Evolutionary conservation across 1,140 invertebrate species (phyloP).

Genomic region (Drosophila virilis): DNA sequence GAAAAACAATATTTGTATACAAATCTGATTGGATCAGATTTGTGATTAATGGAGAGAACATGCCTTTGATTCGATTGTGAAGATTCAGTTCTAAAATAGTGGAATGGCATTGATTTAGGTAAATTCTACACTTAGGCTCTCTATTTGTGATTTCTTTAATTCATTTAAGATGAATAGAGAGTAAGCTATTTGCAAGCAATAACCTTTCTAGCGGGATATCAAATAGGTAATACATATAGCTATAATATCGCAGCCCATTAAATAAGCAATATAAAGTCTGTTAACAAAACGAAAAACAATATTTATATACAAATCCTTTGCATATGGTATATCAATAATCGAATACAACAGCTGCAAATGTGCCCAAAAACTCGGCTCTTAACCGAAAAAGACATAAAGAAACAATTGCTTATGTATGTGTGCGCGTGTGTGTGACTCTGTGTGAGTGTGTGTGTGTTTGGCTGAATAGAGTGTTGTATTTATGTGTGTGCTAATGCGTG

Average conservation of each 20-base stretch:
- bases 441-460: slow-evolving; percentile 19
- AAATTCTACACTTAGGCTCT: no score
- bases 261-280: background rate
- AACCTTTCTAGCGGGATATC: no score
- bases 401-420: slow-evolving; percentile 37
- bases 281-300: slow-evolving; percentile 15
- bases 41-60: no score
- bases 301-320: slow-evolving; percentile 9
- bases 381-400: slow-evolving; percentile 30
- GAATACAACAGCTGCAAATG: slow-evolving; percentile 46
- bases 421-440: slow-evolving; percentile 29
- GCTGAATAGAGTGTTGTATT: slow-evolving; percentile 36
- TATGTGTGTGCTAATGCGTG: slow-evolving; percentile 53
- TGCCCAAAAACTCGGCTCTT: background rate
- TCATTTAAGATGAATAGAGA: no score
- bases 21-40: no score
- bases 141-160: no score
- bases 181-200: no score
- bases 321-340: slow-evolving; percentile 18
- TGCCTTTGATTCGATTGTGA: no score
- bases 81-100: no score
- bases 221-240: no score
- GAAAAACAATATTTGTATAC: slow-evolving; percentile 5
- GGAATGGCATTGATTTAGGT: no score
- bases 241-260: no score